Evolutionary conservation across 2,888 invertebrate species (phyloP), one percentile per base, ranked within the genome.

Genomic region (Hecatera dysodea): DNA sequence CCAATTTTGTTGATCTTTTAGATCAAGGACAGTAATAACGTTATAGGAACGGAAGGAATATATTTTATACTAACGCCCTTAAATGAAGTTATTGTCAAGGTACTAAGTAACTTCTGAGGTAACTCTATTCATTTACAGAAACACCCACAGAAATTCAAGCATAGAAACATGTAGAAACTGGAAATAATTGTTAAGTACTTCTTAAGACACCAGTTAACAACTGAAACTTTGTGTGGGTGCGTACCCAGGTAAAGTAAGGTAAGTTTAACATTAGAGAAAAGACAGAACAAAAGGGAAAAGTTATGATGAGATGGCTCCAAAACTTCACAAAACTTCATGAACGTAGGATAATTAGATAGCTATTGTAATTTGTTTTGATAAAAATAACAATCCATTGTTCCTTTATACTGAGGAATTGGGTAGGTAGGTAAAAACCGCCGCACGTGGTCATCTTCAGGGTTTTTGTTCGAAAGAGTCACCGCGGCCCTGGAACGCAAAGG

Each of bases 231-330:
- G 44, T 50, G 59, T 55, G 39, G 67, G 62, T 24, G 48, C 36
- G 61, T 19, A 19, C 19, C 19, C 39, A 42, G 39, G 19, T 48
- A 48, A n/a, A 33, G 22, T 57, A 50, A 17, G 8, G 44, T 44
- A 44, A 80, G 68, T 75, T 65, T 57, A 48, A 52, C 46, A 64
- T 79, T 61, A 57, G n/a, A n/a, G n/a, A n/a, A n/a, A n/a, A n/a
- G n/a, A n/a, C n/a, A n/a, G 70, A 75, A 70, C 78, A 70, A 75
- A 75, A 80, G 59, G 44, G 52, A 44, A 71, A 78, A 80, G 81
- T 78, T 80, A 81, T 67, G 56, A 78, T 80, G 57, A 76, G 39
- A 75, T 19, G 62, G 44, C 39, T 59, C 11, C 29, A 44, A 27
- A 67, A 75, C 44, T 76, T 44, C n/a, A n/a, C n/a, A 42, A 81